Evolutionary conservation across 2,888 invertebrate species (phyloP), one percentile per base, ranked within the genome.

Genomic region (Leptinotarsa haldemani): DNA sequence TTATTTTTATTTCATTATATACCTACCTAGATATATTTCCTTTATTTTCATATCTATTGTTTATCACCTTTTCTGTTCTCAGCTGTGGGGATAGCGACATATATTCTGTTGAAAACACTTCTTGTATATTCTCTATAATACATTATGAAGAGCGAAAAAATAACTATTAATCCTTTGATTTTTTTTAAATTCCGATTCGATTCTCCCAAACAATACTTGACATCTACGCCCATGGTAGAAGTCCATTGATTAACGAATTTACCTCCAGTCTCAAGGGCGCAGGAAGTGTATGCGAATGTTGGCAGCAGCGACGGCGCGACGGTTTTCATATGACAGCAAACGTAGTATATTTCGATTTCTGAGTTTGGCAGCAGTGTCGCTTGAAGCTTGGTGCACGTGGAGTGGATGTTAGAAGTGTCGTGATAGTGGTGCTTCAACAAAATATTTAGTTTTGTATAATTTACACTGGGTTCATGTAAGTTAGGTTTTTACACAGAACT

Each of bases 371-470:
- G 25, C 66, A 66, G n/a, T 50, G 66, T 46, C 5, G 47, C 66
- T 50, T 46, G 52, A 66, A 66, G 66, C 66, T 66, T 66, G 47
- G 47, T 65, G 50, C 65, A 50, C 61, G 61, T 61, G 61, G 61
- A 30, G 61, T 61, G 61, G 25, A 61, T 61, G 61, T n/a, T 61
- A n/a, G 61, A 61, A 40, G 40, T 61, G 18, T 61, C 12, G 61
- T 61, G 61, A 61, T 40, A 61, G 61, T 61, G 61, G 61, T 61
- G 61, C 61, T 61, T n/a, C 40, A 2, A 25, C 9, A 40, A 46
- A 68, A 30, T 68, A 56, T 56, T 68, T 68, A 56, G 48, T 68
- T 68, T 68, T 68, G n/a, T 61, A 40, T 68, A 52, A 56, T 68
- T 46, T 56, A 68, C 16, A 56, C 4, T 58, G 68, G 68, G 68